These are phyloP conservation scores for Microcebus tavaratra DNA, from an alignment of 2,113 vertebrate genomes.

Conservation along the genomic window DNA sequence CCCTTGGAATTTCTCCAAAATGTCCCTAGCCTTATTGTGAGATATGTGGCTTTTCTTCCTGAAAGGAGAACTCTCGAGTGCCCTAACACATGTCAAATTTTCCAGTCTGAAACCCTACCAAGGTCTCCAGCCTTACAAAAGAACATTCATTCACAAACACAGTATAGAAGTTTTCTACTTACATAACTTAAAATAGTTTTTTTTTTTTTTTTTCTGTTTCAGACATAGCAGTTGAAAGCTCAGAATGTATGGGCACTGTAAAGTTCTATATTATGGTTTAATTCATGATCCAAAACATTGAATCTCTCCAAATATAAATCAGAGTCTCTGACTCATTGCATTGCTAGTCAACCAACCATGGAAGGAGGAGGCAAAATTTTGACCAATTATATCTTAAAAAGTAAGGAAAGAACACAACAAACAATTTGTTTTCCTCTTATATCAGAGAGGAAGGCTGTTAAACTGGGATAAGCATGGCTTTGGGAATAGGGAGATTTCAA, in stretches of 20 bases:
- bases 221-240: background rate
- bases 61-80: background rate
- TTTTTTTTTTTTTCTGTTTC: background rate
- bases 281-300: background rate
- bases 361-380: background rate
- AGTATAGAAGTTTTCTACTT: background rate
- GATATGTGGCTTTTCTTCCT: background rate
- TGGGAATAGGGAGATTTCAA: background rate
- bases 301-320: background rate
- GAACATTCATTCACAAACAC: background rate
- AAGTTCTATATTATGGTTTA: background rate
- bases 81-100: background rate
- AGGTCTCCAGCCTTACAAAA: background rate
- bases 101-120: background rate
- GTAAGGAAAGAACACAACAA: background rate
- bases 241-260: background rate
- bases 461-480: background rate
- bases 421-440: background rate
- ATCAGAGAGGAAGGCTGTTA: background rate
- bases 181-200: background rate
- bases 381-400: background rate
- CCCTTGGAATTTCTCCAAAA: background rate
- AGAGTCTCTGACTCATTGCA: background rate
- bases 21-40: background rate
- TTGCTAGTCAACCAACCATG: background rate